Evolutionary conservation across 2,888 invertebrate genomes (phyloP).

Genomic region (Allacma fusca): DNA sequence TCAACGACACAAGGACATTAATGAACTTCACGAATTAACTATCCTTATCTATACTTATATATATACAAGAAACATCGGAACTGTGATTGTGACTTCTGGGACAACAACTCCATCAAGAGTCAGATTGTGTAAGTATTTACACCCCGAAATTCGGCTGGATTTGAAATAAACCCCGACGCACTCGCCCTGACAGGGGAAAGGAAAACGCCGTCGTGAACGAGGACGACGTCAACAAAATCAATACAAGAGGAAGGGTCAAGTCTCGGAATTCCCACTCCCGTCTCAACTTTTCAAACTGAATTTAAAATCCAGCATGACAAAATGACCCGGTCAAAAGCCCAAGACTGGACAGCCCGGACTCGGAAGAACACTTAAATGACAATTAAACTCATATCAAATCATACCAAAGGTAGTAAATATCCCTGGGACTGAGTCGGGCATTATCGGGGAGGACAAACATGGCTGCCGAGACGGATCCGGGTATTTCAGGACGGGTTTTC

Average conservation of each 20-base stretch:
- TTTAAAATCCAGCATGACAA: neutral
- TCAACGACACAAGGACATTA: too few relatives aligned
- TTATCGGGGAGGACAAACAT: slow-evolving; percentile 40
- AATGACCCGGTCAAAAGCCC: neutral
- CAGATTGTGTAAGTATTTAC: neutral
- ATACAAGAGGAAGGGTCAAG: slow-evolving; percentile 39
- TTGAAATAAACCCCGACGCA: slow-evolving; percentile 41
- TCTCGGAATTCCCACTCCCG: neutral
- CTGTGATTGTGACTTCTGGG: neutral
- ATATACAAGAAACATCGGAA: too few relatives aligned
- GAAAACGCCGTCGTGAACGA: slow-evolving; percentile 41
- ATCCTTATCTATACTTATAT: too few relatives aligned
- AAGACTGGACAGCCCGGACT: neutral
- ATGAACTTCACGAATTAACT: too few relatives aligned
- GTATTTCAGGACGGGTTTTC: neutral
- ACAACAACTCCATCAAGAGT: neutral
- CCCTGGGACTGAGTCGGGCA: slow-evolving; percentile 23
- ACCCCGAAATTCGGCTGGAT: slow-evolving; percentile 13
- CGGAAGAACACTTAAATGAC: neutral
- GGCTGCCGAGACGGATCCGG: slow-evolving; percentile 33
- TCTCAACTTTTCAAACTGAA: slow-evolving; percentile 9
- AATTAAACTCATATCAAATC: slow-evolving; percentile 14
- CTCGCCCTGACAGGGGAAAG: neutral
- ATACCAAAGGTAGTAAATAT: neutral
- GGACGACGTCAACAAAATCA: slow-evolving; percentile 40